A percentile compares a stretch with the other conserved stretches of the same genome.
Evolutionary conservation across 2,113 vertebrate species (phyloP).

Genomic region (Abramis brama): DNA sequence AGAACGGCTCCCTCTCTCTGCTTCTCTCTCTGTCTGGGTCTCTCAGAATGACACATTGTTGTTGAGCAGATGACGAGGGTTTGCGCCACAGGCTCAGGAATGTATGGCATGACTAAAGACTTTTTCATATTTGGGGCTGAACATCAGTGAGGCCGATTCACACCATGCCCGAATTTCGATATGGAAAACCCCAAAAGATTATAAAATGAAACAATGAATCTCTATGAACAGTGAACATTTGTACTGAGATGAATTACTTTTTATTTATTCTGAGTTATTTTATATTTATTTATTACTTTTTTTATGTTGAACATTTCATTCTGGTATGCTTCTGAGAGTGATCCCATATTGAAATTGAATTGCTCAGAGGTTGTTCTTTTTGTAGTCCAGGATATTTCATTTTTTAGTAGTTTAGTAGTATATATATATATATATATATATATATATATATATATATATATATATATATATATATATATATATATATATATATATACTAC

Average conservation of each 20-base stretch:
- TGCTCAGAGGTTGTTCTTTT: not conserved
- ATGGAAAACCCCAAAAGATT: slow-evolving; percentile 33
- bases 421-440: not conserved
- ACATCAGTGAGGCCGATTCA: slow-evolving; percentile 16
- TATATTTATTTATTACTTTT: no score
- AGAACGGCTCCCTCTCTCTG: slow-evolving; percentile 57
- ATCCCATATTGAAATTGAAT: not conserved
- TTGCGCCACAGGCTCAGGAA: slow-evolving; percentile 39
- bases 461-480: no score
- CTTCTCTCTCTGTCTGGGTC: slow-evolving; percentile 39
- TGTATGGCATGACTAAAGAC: slow-evolving; percentile 31
- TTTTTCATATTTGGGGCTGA: slow-evolving; percentile 28
- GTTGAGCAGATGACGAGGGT: slow-evolving; percentile 52
- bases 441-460: no score
- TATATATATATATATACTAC: no score
- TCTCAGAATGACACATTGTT: slow-evolving; percentile 50
- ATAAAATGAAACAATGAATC: slow-evolving; percentile 7
- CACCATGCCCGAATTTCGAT: not conserved
- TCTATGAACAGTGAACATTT: not conserved
- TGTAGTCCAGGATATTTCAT: not conserved
- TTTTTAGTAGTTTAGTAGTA: not conserved
- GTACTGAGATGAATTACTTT: not conserved
- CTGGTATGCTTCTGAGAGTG: not conserved
- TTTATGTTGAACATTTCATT: not conserved
- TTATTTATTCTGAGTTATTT: not conserved